phyloP scores from a whole-genome alignment of 2,888 invertebrate genomes.

The Hecatera dysodea region DNA sequence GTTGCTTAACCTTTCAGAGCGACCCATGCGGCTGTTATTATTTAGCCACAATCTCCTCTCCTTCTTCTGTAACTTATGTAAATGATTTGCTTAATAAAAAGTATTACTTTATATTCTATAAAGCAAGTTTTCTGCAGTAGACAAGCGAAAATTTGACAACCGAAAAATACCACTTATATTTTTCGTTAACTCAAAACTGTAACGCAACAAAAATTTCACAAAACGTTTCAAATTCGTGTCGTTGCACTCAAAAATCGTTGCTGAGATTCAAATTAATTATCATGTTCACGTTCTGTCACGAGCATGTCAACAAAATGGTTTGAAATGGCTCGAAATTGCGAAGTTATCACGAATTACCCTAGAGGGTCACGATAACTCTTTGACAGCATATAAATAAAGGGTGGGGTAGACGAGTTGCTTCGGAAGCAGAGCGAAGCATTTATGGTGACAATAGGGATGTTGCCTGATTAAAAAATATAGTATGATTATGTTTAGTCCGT shows the following conservation, averaged over 20 bases:
- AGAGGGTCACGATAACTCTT: conserved; percentile 55
- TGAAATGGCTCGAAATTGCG: conserved; percentile 62
- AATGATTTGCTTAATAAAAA: too few relatives aligned
- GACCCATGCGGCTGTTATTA: too few relatives aligned
- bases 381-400: conserved; percentile 40
- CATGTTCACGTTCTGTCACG: conserved; percentile 65
- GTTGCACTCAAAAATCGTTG: conserved; percentile 59
- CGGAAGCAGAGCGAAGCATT: conserved; percentile 14
- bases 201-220: conserved; percentile 41
- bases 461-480: too few relatives aligned
- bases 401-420: conserved; percentile 23
- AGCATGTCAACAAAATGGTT: conserved; percentile 54
- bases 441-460: not conserved
- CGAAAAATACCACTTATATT: not conserved
- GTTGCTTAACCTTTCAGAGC: too few relatives aligned
- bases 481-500: too few relatives aligned
- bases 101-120: too few relatives aligned
- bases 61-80: too few relatives aligned
- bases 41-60: too few relatives aligned
- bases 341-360: conserved; percentile 59
- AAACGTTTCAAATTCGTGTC: conserved; percentile 54
- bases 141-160: not conserved
- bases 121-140: too few relatives aligned
- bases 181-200: conserved; percentile 19
- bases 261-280: conserved; percentile 62